A percentile compares a stretch with the other conserved stretches of the same genome.
Evolutionary conservation across 64 coral and sea anemone genomes (phyloP).

Genomic region (Orbicella faveolata): DNA sequence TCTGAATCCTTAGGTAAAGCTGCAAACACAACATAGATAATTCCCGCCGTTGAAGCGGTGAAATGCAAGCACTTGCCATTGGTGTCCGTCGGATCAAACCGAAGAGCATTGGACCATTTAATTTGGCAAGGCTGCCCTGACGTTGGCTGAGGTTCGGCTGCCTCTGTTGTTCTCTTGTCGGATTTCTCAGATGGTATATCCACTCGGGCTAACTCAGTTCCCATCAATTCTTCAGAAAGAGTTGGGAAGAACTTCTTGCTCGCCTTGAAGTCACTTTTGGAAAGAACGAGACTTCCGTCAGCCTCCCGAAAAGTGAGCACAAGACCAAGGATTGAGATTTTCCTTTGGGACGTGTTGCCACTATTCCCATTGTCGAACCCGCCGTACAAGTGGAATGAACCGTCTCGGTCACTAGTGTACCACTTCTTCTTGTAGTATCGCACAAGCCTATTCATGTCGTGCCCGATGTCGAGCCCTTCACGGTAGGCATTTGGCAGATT

Average conservation of each 20-base stretch:
- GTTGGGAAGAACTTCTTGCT: constrained; percentile 3
- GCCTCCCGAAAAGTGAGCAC: constrained; percentile 24
- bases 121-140: background rate
- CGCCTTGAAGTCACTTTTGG: background rate
- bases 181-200: background rate
- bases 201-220: background rate
- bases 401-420: background rate
- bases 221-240: background rate
- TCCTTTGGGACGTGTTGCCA: background rate
- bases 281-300: constrained; percentile 33
- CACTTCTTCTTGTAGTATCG: constrained; percentile 6
- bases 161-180: background rate
- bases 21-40: constrained; percentile 35
- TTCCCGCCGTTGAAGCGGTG: constrained; percentile 31
- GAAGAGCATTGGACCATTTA: constrained; percentile 40
- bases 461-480: background rate
- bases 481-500: background rate
- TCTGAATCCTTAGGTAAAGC: background rate
- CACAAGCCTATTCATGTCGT: background rate
- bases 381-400: constrained; percentile 28
- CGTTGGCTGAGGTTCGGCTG: background rate
- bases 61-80: constrained; percentile 58
- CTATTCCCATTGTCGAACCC: background rate
- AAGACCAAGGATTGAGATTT: constrained; percentile 61
- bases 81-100: constrained; percentile 24